phyloP scores from a whole-genome alignment of 2,797 vertebrate species.

The Sebastes elongatus region DNA sequence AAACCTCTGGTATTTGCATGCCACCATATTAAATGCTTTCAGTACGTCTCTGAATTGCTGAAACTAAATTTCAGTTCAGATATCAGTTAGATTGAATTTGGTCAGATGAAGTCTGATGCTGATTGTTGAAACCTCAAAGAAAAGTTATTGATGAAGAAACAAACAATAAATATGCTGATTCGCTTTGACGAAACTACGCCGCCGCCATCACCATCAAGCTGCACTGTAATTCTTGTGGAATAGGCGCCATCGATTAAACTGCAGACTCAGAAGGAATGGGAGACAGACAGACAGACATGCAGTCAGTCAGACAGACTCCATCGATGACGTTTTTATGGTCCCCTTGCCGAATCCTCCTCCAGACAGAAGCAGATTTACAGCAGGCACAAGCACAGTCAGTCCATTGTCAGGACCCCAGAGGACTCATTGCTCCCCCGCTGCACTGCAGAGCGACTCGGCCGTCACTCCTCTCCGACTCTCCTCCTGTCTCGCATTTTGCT shows the following conservation, averaged over 20 bases:
- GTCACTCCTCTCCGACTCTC: not conserved
- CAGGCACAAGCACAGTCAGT: slow-evolving; percentile 52
- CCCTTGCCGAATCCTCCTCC: slow-evolving; percentile 18
- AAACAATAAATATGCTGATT: not conserved
- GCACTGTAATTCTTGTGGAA: slow-evolving; percentile 3
- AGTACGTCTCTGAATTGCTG: not conserved
- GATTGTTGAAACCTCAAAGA: not conserved
- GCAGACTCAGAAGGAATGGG: not conserved
- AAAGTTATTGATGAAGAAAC: not conserved
- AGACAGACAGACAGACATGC: slow-evolving; percentile 17
- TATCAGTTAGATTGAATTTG: not conserved
- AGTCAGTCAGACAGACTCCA: slow-evolving; percentile 64
- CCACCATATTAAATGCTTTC: not conserved
- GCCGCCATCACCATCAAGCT: not conserved
- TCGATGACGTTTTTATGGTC: slow-evolving; percentile 52
- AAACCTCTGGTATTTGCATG: not conserved
- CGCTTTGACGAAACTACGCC: not conserved
- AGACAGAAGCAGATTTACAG: slow-evolving; percentile 67
- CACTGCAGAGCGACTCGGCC: slow-evolving; percentile 1
- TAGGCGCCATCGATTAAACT: slow-evolving; percentile 3
- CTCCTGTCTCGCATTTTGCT: not conserved
- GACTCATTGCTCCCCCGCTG: slow-evolving; percentile 18
- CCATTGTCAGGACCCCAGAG: slow-evolving; percentile 62
- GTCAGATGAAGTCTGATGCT: not conserved
- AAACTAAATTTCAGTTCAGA: not conserved